Evolutionary conservation across 1,140 invertebrate species (phyloP).

Genomic region (Planococcus citri): DNA sequence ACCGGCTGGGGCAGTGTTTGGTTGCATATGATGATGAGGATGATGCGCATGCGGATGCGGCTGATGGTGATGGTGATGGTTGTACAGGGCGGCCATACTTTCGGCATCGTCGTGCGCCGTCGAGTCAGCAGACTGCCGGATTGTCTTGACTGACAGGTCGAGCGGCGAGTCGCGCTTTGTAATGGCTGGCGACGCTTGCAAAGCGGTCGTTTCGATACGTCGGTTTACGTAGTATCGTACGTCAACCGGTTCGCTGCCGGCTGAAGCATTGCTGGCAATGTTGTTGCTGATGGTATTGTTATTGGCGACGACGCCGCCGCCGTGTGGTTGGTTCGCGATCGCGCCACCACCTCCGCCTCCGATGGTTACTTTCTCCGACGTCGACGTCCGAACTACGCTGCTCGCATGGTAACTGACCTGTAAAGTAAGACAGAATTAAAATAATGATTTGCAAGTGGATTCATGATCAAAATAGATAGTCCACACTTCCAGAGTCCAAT

Average conservation of each 20-base stretch:
- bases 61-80: conserved; percentile 11
- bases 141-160: conserved; percentile 72
- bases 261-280: background rate
- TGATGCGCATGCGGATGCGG: too few relatives aligned
- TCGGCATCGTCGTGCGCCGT: conserved; percentile 53
- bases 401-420: too few relatives aligned
- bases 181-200: background rate
- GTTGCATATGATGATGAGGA: too few relatives aligned
- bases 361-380: background rate
- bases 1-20: too few relatives aligned
- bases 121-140: conserved; percentile 70
- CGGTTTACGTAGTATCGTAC: background rate
- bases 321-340: background rate
- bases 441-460: too few relatives aligned
- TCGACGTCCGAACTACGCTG: too few relatives aligned
- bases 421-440: too few relatives aligned
- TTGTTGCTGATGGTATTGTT: too few relatives aligned
- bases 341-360: background rate
- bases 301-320: background rate
- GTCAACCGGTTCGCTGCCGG: background rate
- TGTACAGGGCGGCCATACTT: conserved; percentile 18
- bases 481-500: too few relatives aligned
- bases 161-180: conserved; percentile 58
- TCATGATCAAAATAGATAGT: too few relatives aligned
- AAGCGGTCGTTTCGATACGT: background rate